phyloP scores from a whole-genome alignment of 2,888 invertebrate genomes.

The Drosophila conformis region DNA sequence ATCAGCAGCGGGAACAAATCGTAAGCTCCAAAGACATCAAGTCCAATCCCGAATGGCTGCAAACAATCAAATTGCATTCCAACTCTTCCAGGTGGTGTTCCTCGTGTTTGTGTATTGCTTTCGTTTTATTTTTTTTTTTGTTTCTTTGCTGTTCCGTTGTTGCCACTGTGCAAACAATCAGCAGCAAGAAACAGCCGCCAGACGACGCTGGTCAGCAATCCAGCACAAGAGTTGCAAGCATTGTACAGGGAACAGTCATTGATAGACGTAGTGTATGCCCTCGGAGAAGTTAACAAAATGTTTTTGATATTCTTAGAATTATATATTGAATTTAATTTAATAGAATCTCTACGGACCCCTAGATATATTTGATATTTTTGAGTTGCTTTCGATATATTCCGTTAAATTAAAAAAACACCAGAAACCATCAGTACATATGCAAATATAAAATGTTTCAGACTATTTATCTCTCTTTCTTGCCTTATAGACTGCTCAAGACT shows the following conservation, averaged over 20 bases:
- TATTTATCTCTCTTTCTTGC: neutral
- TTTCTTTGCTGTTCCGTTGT: conserved; percentile 15
- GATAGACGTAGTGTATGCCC: conserved; percentile 9
- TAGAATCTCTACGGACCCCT: neutral
- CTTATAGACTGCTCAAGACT: neutral
- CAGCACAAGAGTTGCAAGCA: conserved; percentile 27
- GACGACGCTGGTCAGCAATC: conserved; percentile 36
- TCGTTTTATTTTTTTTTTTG: neutral
- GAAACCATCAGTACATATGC: neutral
- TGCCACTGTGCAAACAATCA: conserved; percentile 54
- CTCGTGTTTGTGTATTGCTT: conserved; percentile 3
- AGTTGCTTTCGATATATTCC: neutral
- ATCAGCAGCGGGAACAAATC: conserved; percentile 23
- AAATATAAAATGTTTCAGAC: neutral
- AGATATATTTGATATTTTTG: neutral
- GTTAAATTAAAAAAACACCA: neutral
- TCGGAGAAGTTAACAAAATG: neutral
- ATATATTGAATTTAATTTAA: neutral
- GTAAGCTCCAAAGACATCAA: conserved; percentile 47
- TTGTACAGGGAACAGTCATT: conserved; percentile 14
- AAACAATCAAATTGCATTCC: conserved; percentile 62
- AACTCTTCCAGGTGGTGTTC: conserved; percentile 27
- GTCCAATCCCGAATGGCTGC: conserved; percentile 26
- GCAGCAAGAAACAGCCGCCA: conserved; percentile 30
- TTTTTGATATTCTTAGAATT: neutral